These are phyloP conservation scores for Danaus chrysippus DNA, from an alignment of 2,888 invertebrate genomes.

Conservation along the genomic window DNA sequence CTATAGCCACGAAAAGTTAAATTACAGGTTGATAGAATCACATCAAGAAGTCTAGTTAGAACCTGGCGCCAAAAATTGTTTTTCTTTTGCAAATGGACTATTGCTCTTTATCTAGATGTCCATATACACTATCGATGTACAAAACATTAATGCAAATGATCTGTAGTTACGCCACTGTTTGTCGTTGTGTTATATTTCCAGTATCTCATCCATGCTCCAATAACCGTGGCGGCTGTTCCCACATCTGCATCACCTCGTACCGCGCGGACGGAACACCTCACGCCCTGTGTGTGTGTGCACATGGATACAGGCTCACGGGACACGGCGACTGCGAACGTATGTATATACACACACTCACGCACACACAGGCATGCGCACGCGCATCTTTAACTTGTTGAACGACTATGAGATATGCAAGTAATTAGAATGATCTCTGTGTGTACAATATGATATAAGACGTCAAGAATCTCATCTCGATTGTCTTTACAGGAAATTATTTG, in stretches of 20 bases:
- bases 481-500: too few relatives aligned
- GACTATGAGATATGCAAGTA: too few relatives aligned
- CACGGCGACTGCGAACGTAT: conserved; percentile 81
- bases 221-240: conserved; percentile 85
- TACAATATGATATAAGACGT: too few relatives aligned
- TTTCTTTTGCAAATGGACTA: conserved; percentile 14
- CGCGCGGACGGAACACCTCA: conserved; percentile 53
- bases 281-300: conserved; percentile 84
- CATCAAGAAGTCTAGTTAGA: conserved; percentile 25
- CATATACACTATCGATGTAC: conserved; percentile 22
- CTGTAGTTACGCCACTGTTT: too few relatives aligned
- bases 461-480: background rate
- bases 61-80: conserved; percentile 20
- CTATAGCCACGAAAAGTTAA: conserved; percentile 29
- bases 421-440: too few relatives aligned
- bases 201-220: conserved; percentile 83
- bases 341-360: conserved; percentile 37
- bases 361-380: too few relatives aligned
- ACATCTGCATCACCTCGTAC: conserved; percentile 86
- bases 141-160: conserved; percentile 19
- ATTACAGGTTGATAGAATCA: conserved; percentile 26
- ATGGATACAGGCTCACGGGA: conserved; percentile 82
- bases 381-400: too few relatives aligned
- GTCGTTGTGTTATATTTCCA: conserved; percentile 20
- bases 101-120: conserved; percentile 23